These are phyloP conservation scores for Antigone vipio DNA, from an alignment of 2,113 vertebrate species.

Conservation along the genomic window DNA sequence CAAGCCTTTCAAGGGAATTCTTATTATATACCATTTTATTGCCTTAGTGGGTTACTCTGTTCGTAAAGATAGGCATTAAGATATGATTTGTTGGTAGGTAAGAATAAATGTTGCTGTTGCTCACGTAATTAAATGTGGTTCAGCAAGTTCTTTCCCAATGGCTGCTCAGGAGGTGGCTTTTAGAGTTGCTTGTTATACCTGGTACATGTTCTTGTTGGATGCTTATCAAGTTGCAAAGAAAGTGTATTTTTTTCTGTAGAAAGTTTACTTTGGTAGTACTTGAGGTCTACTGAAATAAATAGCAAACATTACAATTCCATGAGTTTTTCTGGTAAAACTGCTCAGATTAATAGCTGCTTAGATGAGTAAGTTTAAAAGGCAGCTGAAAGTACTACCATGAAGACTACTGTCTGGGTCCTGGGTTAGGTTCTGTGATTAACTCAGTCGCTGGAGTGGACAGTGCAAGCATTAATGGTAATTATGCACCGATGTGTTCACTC, in stretches of 20 bases:
- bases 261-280: neutral
- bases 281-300: neutral
- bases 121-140: neutral
- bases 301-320: neutral
- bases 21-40: neutral
- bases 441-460: neutral
- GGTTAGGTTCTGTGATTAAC: neutral
- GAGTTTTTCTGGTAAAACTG: neutral
- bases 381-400: neutral
- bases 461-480: neutral
- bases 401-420: neutral
- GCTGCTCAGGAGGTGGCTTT: neutral
- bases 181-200: neutral
- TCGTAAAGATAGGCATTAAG: neutral
- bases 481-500: neutral
- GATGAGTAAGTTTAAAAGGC: neutral
- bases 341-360: neutral
- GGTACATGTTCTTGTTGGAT: neutral
- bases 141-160: neutral
- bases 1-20: neutral
- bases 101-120: neutral
- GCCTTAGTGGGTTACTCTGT: neutral
- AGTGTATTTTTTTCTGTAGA: neutral
- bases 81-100: neutral
- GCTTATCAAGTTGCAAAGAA: neutral